Evolutionary conservation across 2,888 invertebrate genomes (phyloP), one percentile per base, ranked within the genome.

Genomic region (Anaspis maculata): DNA sequence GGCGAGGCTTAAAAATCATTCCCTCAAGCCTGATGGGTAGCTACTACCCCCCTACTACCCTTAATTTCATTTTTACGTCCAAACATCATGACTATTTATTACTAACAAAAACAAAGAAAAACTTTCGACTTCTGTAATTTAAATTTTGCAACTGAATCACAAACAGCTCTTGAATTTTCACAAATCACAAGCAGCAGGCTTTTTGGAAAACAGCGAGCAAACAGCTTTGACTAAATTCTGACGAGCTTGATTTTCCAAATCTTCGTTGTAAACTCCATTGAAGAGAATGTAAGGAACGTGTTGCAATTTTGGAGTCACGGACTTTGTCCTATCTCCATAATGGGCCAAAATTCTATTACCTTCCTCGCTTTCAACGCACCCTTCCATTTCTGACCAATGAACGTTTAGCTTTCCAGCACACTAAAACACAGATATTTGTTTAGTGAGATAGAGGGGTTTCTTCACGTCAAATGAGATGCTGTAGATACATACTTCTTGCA

Each of bases 401-500:
- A 46, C 9, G 19, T 38, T 37, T n/a, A n/a, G 25, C 26, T 30
- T 30, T 2, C 25, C 24, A n/a, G 44, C 39, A 32, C 46, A 46
- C 46, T 46, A 27, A 26, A 44, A 46, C 16, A 30, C 21, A 25
- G 25, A 32, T 14, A n/a, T n/a, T n/a, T n/a, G n/a, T n/a, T n/a
- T n/a, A n/a, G n/a, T n/a, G n/a, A n/a, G n/a, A n/a, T n/a, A n/a
- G n/a, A n/a, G n/a, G n/a, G n/a, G n/a, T n/a, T n/a, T n/a, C n/a
- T n/a, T n/a, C n/a, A n/a, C n/a, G n/a, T n/a, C n/a, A n/a, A n/a
- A n/a, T n/a, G n/a, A n/a, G n/a, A n/a, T n/a, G n/a, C n/a, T n/a
- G n/a, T n/a, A n/a, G n/a, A n/a, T n/a, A n/a, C n/a, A n/a, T n/a
- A n/a, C n/a, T n/a, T n/a, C n/a, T n/a, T n/a, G n/a, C n/a, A n/a